Conservation (phyloP, 2,113 vertebrate genomes). For the Misgurnus mizolepis region DNA sequence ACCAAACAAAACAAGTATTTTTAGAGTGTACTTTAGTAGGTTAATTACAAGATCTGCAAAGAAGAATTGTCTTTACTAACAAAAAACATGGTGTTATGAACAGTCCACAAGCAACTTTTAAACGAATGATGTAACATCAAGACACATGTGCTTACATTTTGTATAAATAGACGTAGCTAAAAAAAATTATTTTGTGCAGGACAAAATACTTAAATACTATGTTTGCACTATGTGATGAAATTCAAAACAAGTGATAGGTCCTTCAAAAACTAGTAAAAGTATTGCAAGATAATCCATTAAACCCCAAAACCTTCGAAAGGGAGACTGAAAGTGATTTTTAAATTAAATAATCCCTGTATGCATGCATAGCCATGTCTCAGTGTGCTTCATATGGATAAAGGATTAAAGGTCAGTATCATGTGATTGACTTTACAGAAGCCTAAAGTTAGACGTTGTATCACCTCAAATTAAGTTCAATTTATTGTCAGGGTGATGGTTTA, state of each 20-base stretch:
- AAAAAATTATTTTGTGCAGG: too few relatives aligned
- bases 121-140: background rate
- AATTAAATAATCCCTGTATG: background rate
- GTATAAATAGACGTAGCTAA: background rate
- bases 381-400: background rate
- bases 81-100: background rate
- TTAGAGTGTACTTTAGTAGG: too few relatives aligned
- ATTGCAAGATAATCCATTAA: background rate
- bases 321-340: background rate
- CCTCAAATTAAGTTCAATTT: constrained; percentile 1
- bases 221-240: too few relatives aligned
- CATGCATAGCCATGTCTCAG: background rate
- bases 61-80: background rate
- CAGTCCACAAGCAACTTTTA: background rate
- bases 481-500: background rate
- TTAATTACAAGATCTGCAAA: background rate
- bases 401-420: background rate
- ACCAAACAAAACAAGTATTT: too few relatives aligned
- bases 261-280: background rate
- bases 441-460: background rate
- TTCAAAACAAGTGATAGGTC: too few relatives aligned
- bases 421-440: background rate
- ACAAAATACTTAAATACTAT: background rate
- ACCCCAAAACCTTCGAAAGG: background rate
- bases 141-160: background rate